phyloP scores from a whole-genome alignment of 1,140 invertebrate genomes.

The Sycobia sp. region DNA sequence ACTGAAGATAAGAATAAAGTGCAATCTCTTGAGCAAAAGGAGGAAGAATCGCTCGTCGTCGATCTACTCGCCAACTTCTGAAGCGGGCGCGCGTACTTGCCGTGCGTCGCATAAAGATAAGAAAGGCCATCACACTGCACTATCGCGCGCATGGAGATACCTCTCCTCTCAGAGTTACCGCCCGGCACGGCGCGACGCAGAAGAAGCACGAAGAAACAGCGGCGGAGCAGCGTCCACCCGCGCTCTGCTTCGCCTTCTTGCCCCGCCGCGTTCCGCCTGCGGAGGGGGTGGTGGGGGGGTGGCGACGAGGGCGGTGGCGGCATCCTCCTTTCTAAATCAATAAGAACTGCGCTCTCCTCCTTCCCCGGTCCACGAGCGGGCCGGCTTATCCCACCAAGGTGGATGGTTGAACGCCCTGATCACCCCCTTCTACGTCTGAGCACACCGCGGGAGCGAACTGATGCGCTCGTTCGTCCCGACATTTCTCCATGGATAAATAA shows the following conservation, averaged over 20 bases:
- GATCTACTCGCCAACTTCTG: too few species aligned
- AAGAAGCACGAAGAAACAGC: conserved; percentile 24
- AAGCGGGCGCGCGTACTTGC: not conserved
- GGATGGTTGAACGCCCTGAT: too few species aligned
- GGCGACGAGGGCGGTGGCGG: conserved; percentile 35
- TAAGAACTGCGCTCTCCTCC: conserved; percentile 49
- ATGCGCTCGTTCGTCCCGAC: too few species aligned
- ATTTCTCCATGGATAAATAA: too few species aligned
- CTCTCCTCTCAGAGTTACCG: too few species aligned
- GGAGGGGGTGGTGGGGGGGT: conserved; percentile 41
- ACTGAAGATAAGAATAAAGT: too few species aligned
- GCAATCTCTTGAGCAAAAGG: too few species aligned
- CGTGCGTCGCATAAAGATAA: conserved; percentile 14
- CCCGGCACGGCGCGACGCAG: not conserved
- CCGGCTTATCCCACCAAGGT: conserved; percentile 38
- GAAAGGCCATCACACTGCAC: not conserved
- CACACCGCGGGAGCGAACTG: too few species aligned
- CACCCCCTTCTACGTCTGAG: too few species aligned
- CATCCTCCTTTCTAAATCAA: conserved; percentile 47
- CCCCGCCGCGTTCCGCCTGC: conserved; percentile 31
- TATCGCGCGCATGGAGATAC: too few species aligned
- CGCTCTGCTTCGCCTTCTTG: too few species aligned
- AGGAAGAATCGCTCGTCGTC: too few species aligned
- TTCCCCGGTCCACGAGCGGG: conserved; percentile 38
- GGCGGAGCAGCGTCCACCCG: conserved; percentile 41